phyloP scores from a whole-genome alignment of 2,797 vertebrate genomes.

The Oreonectes daqikongensis region DNA sequence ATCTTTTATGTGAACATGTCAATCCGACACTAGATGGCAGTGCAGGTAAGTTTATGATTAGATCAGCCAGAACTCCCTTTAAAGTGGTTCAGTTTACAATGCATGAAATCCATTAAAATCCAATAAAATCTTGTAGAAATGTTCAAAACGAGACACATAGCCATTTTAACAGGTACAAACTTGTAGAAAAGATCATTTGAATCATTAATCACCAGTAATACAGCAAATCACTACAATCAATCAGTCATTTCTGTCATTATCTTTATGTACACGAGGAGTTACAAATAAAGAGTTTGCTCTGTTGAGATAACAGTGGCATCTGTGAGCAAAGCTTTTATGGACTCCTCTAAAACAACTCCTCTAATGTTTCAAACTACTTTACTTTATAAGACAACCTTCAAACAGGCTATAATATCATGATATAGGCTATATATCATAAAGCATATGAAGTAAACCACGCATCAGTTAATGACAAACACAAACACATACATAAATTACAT shows the following conservation, averaged over 20 bases:
- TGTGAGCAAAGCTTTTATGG: not conserved
- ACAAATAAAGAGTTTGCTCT: not conserved
- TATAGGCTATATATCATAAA: no score
- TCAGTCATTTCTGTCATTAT: not conserved
- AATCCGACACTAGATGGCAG: slow-evolving; percentile 48
- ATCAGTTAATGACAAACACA: not conserved
- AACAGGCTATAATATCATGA: no score
- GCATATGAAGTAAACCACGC: no score
- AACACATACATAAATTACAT: not conserved
- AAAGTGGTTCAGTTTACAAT: not conserved
- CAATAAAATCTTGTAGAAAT: no score
- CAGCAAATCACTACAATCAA: not conserved
- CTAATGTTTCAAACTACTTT: no score
- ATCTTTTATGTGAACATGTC: not conserved
- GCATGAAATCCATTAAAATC: no score
- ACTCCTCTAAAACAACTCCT: not conserved
- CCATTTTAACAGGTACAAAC: not conserved
- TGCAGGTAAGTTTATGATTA: not conserved
- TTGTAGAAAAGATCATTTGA: not conserved
- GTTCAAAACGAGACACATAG: not conserved
- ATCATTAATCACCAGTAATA: not conserved
- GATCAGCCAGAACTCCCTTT: not conserved
- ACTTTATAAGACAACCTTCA: no score
- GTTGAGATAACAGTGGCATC: not conserved
- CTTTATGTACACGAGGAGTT: not conserved